Evolutionary conservation across 2,113 vertebrate genomes (phyloP).

Genomic region (Acrocephalus kingi): DNA sequence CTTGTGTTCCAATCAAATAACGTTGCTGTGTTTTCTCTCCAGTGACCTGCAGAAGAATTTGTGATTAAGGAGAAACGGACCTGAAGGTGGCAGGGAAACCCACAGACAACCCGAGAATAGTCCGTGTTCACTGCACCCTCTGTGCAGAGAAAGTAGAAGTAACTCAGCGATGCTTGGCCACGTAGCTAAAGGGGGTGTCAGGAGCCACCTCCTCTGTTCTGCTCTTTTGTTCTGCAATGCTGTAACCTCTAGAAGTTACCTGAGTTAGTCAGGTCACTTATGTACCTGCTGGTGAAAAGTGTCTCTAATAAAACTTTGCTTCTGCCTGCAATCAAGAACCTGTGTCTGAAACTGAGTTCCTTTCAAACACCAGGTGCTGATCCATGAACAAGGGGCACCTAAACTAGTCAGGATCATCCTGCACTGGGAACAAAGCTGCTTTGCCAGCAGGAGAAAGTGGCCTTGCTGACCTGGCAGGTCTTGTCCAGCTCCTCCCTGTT

Average conservation of each 20-base stretch:
- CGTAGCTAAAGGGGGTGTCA: not conserved
- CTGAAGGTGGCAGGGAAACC: conserved; percentile 7
- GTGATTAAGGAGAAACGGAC: conserved; percentile 21
- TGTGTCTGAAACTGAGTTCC: not conserved
- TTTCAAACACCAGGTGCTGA: not conserved
- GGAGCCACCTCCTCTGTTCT: not conserved
- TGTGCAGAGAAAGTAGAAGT: conserved; percentile 20
- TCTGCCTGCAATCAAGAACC: conserved; percentile 58
- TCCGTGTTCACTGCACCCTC: not conserved
- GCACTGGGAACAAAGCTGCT: not conserved
- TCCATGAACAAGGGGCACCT: not conserved
- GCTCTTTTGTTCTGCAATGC: conserved; percentile 22
- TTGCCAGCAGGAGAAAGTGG: not conserved
- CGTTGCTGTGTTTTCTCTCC: not conserved
- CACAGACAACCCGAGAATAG: not conserved
- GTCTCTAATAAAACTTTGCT: conserved; percentile 67
- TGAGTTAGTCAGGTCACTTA: conserved; percentile 26
- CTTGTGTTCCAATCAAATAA: not conserved
- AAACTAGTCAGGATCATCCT: not conserved
- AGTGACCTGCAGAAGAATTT: conserved; percentile 66
- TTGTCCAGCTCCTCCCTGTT: not conserved
- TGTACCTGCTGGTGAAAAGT: not conserved
- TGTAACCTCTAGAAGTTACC: conserved; percentile 20
- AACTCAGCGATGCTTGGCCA: conserved; percentile 33
- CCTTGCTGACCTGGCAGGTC: not conserved